phyloP scores from a whole-genome alignment of 2,797 vertebrate species.

The Spinibarbus caldwelli region DNA sequence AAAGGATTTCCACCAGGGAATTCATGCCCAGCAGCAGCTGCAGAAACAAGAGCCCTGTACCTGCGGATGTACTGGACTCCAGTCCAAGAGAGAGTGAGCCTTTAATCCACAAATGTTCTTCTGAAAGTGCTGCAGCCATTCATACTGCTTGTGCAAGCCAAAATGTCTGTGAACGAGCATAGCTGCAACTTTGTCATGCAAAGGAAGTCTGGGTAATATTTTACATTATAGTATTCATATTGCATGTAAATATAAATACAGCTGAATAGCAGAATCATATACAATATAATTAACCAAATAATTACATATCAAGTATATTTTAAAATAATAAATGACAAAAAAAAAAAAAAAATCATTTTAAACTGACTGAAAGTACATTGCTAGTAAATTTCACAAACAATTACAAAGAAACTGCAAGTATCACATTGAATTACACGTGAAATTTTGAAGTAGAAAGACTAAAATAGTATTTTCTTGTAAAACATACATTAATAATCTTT shows the following conservation, averaged over 20 bases:
- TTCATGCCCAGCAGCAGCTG: constrained; percentile 60
- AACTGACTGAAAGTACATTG: too few relatives aligned
- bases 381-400: too few relatives aligned
- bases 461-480: too few relatives aligned
- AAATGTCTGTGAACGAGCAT: constrained; percentile 27
- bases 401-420: too few relatives aligned
- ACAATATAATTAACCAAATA: not conserved
- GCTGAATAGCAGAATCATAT: not conserved
- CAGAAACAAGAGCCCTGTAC: constrained; percentile 60
- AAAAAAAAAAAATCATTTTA: too few relatives aligned
- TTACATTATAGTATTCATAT: not conserved
- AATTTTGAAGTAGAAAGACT: too few relatives aligned
- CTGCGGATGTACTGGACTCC: constrained; percentile 53
- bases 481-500: too few relatives aligned
- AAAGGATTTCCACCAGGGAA: constrained; percentile 55
- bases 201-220: not conserved
- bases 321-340: too few relatives aligned
- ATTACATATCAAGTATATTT: not conserved
- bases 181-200: constrained; percentile 13
- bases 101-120: constrained; percentile 58
- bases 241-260: not conserved
- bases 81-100: constrained; percentile 52
- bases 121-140: constrained; percentile 46
- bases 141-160: constrained; percentile 35
- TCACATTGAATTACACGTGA: too few relatives aligned